phyloP scores from a whole-genome alignment of 1,140 invertebrate genomes.

The Ceratoteleas bidentatus region DNA sequence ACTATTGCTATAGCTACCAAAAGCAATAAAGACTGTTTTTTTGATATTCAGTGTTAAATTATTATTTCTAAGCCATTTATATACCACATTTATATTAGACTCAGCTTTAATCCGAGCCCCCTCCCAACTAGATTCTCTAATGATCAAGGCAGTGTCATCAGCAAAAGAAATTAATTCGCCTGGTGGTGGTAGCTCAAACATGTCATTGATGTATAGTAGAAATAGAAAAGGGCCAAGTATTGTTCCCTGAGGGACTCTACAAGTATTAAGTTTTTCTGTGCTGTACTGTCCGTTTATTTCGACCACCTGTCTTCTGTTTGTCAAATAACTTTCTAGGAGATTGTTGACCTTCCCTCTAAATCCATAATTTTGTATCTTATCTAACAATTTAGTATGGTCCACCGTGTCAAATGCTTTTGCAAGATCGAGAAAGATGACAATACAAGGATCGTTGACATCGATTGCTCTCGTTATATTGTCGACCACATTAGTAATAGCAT shows the following conservation, averaged over 20 bases:
- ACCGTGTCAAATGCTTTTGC: neutral
- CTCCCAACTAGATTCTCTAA: neutral
- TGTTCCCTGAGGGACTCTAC: neutral
- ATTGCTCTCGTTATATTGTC: neutral
- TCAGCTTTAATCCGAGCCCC: neutral
- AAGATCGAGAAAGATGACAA: neutral
- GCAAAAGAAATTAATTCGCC: neutral
- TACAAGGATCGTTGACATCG: neutral
- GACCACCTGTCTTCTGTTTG: neutral
- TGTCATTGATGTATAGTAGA: neutral
- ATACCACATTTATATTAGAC: neutral
- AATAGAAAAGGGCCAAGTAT: neutral
- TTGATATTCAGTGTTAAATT: neutral
- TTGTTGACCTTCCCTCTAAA: neutral
- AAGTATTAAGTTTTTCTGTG: neutral
- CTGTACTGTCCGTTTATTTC: neutral
- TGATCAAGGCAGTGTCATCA: neutral
- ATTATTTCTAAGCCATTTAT: neutral
- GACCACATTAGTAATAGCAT: constrained; percentile 5
- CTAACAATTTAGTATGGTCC: neutral
- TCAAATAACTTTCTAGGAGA: neutral
- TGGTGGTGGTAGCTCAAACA: neutral
- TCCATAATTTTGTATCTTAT: neutral
- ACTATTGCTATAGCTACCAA: neutral
- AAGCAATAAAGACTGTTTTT: neutral